Conservation (phyloP, 2,888 invertebrate species). For the Pantelozetes paolii region DNA sequence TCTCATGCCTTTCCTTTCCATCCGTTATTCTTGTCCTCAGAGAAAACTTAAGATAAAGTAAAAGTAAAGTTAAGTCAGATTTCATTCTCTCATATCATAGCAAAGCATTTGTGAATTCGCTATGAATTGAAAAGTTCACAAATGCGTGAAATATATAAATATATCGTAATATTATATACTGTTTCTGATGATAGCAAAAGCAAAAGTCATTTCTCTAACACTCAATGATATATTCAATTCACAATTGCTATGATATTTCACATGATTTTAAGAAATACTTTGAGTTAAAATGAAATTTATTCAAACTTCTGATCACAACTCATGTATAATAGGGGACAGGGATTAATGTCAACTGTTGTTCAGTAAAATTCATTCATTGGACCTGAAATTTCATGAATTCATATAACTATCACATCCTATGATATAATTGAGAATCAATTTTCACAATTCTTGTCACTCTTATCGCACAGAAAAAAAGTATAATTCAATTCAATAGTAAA, state of each 20-base stretch:
- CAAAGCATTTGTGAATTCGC: slow-evolving; percentile 2
- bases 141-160: slow-evolving; percentile 27
- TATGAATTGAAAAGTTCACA: slow-evolving; percentile 18
- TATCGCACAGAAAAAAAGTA: neutral
- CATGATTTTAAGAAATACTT: neutral
- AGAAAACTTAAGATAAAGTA: slow-evolving; percentile 25
- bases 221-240: neutral
- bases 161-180: neutral
- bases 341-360: slow-evolving; percentile 19
- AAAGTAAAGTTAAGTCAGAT: slow-evolving; percentile 6
- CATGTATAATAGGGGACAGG: slow-evolving; percentile 8
- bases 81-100: neutral
- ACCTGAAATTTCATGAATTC: neutral
- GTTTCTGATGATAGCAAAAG: neutral
- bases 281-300: neutral
- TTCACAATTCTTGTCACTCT: neutral
- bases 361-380: neutral
- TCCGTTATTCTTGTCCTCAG: slow-evolving; percentile 13
- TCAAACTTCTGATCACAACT: neutral
- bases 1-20: neutral
- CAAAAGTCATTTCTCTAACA: neutral
- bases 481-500: neutral
- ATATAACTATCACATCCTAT: neutral
- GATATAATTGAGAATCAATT: neutral
- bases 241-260: neutral